These are phyloP conservation scores for Drosophila kepulauana DNA, from an alignment of 1,140 invertebrate species.

Conservation along the genomic window DNA sequence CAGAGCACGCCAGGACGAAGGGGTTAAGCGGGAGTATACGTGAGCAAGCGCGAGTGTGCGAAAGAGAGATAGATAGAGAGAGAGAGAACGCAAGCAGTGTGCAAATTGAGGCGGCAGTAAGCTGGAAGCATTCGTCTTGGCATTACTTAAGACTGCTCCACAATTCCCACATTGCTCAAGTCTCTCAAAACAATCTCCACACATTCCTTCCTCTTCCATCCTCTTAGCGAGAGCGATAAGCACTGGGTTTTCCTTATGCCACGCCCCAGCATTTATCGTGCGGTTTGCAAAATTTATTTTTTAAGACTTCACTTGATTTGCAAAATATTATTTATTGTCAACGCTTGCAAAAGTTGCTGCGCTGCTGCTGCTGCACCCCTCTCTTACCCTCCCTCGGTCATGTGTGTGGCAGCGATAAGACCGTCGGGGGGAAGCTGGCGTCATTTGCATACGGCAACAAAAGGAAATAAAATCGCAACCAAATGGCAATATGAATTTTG, in stretches of 20 bases:
- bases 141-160: slow-evolving; percentile 27
- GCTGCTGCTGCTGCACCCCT: background rate
- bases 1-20: slow-evolving; percentile 8
- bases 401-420: slow-evolving; percentile 68
- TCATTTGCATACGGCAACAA: slow-evolving; percentile 72
- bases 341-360: slow-evolving; percentile 42
- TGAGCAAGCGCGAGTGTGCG: background rate
- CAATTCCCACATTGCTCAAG: background rate
- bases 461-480: slow-evolving; percentile 66
- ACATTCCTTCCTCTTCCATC: background rate
- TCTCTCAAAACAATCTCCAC: background rate
- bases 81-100: background rate
- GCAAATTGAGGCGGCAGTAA: slow-evolving; percentile 30
- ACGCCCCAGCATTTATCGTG: slow-evolving; percentile 33
- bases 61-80: background rate
- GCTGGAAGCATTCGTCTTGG: slow-evolving; percentile 46
- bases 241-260: slow-evolving; percentile 1
- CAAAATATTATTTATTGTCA: slow-evolving; percentile 84
- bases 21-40: slow-evolving; percentile 22
- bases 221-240: background rate
- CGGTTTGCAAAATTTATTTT: slow-evolving; percentile 58
- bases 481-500: slow-evolving; percentile 30
- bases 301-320: slow-evolving; percentile 68
- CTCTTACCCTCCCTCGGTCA: background rate
- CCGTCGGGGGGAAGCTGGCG: slow-evolving; percentile 11